Evolutionary conservation across 2,113 vertebrate species (phyloP), one percentile per base, ranked within the genome.

Genomic region (Anhinga rufa): DNA sequence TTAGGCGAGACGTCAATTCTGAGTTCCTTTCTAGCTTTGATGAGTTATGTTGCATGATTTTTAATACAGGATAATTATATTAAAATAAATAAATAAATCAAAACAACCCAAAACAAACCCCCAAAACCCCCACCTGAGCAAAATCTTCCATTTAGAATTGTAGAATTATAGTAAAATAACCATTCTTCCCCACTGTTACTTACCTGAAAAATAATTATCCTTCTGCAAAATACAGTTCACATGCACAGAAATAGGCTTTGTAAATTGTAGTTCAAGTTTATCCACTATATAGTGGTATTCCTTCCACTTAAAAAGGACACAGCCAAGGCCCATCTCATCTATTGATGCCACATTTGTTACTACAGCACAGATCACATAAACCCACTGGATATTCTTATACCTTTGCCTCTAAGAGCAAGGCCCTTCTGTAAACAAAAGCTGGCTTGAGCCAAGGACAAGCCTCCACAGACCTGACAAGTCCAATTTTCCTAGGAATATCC

Each of bases 51-150:
- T 70, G 8, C 14, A 82, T 78, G 34, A 6, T 38, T 82, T 78
- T 79, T 17, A 60, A 44, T 34, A 51, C 7, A 58, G 7, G 22
- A 51, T 74, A 48, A 61, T 26, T 46, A 46, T 8, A 58, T 9
- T 19, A 25, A 51, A 58, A 52, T 19, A 24, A 29, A 32, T 42
- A 72, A 36, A 42, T 42, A 42, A 42, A 42, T 42, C 12, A 42
- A 83, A 42, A 0, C 24, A 66, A 26, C 20, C 9, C 6, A 38
- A 65, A 58, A 17, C 9, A 88, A 70, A 19, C 9, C 19, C 16
- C 24, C 10, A n/a, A 19, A 15, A 4, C 3, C 51, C 2, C 5
- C 7, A 22, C 9, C 2, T 4, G 31, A 74, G 31, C 2, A 62
- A 70, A 64, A 55, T 7, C 28, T 55, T 55, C 55, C 76, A 42